These are phyloP conservation scores for Stercorarius parasiticus DNA, from an alignment of 2,113 vertebrate species.

Conservation along the genomic window DNA sequence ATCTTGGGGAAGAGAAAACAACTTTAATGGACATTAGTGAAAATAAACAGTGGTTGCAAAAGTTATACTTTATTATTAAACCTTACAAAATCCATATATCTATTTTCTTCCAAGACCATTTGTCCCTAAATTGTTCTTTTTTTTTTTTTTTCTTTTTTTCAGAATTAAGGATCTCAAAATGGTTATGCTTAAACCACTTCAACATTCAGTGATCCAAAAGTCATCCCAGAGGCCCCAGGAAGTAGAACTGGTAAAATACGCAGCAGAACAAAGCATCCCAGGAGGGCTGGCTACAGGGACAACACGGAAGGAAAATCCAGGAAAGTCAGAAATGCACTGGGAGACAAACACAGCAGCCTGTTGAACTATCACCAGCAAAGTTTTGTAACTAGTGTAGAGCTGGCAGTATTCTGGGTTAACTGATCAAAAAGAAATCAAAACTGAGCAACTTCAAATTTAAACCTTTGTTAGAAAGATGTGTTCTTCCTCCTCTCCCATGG, in stretches of 20 bases:
- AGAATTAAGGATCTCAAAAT: background rate
- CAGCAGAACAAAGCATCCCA: background rate
- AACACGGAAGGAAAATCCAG: background rate
- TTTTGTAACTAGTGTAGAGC: background rate
- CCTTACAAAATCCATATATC: background rate
- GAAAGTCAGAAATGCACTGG: background rate
- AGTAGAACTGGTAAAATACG: background rate
- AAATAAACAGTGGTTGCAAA: background rate
- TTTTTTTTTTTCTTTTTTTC: background rate
- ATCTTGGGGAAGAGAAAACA: background rate
- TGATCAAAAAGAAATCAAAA: background rate
- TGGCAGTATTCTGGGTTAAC: background rate
- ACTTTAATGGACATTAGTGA: background rate
- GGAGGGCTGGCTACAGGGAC: background rate
- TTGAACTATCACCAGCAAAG: background rate
- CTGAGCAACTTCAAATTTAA: background rate
- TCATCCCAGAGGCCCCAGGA: background rate
- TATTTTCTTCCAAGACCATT: background rate
- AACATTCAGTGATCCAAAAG: background rate
- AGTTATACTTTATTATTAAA: background rate
- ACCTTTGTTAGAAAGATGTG: background rate
- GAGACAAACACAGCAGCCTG: background rate
- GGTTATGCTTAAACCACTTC: background rate
- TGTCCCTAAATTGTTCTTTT: background rate
- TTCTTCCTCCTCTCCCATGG: background rate